These are phyloP conservation scores for Danio aesculapii DNA, from an alignment of 2,797 vertebrate species.

Conservation along the genomic window DNA sequence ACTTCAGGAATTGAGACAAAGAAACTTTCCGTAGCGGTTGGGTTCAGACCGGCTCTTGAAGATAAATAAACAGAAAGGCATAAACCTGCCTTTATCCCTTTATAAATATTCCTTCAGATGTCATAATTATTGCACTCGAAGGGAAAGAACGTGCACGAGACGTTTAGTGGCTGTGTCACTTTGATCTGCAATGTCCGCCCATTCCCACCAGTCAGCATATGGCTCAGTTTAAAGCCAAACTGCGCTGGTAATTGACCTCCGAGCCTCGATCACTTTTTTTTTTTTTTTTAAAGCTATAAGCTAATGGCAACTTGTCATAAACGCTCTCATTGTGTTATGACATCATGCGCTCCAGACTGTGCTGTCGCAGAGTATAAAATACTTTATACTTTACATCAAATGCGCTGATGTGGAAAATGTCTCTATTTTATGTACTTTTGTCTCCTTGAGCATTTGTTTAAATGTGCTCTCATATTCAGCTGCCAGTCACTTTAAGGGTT, in stretches of 20 bases:
- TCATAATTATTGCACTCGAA: conserved; percentile 75
- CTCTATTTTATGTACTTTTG: conserved; percentile 21
- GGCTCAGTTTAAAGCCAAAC: conserved; percentile 78
- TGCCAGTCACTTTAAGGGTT: conserved; percentile 33
- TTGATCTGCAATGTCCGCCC: conserved; percentile 76
- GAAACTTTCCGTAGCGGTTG: conserved; percentile 46
- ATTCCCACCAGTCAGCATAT: conserved; percentile 76
- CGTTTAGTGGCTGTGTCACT: conserved; percentile 62
- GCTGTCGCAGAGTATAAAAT: conserved; percentile 12
- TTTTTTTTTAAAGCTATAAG: conserved; percentile 14
- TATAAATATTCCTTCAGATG: conserved; percentile 80
- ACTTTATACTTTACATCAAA: background rate
- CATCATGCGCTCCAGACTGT: conserved; percentile 24
- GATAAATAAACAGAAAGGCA: conserved; percentile 83
- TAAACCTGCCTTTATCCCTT: conserved; percentile 80
- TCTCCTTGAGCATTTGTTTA: conserved; percentile 22
- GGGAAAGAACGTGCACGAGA: conserved; percentile 64
- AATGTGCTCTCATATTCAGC: conserved; percentile 24
- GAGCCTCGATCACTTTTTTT: conserved; percentile 48
- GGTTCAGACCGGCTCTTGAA: conserved; percentile 45
- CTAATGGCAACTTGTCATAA: conserved; percentile 31
- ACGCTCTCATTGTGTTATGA: conserved; percentile 31
- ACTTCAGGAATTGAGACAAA: conserved; percentile 32
- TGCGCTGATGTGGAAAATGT: conserved; percentile 29
- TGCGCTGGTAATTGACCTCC: conserved; percentile 75